A percentile compares a stretch with the other conserved stretches of the same genome.
These are phyloP conservation scores for Macrotus californicus DNA, from an alignment of 2,113 vertebrate species.

Conservation along the genomic window DNA sequence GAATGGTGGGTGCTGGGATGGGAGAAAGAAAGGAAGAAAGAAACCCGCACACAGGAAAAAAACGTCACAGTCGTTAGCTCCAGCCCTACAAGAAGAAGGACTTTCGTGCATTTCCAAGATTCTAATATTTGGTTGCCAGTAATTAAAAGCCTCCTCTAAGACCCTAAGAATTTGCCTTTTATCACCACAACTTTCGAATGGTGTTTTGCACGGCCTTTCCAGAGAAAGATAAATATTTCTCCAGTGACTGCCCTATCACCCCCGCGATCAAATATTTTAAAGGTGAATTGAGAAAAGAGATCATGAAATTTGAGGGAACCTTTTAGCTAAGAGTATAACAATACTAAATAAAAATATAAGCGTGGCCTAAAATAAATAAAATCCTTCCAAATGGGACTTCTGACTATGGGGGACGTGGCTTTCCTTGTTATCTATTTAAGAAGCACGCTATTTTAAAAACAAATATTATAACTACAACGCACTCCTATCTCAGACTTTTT, in stretches of 20 bases:
- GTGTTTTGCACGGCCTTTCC: slow-evolving; percentile 57
- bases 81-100: slow-evolving; percentile 20
- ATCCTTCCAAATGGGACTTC: neutral
- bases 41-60: neutral
- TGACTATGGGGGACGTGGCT: neutral
- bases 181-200: slow-evolving; percentile 66
- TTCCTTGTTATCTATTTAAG: slow-evolving; percentile 33
- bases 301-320: slow-evolving; percentile 37
- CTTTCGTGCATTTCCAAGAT: slow-evolving; percentile 51
- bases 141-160: slow-evolving; percentile 40
- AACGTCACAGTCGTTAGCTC: slow-evolving; percentile 16
- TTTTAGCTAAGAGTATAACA: slow-evolving; percentile 44
- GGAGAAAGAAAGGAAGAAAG: neutral
- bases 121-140: slow-evolving; percentile 33
- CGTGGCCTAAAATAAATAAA: slow-evolving; percentile 30
- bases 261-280: slow-evolving; percentile 44
- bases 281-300: slow-evolving; percentile 32
- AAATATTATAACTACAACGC: neutral
- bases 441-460: slow-evolving; percentile 43
- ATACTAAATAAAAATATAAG: slow-evolving; percentile 23
- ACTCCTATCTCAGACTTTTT: neutral
- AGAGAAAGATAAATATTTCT: slow-evolving; percentile 53
- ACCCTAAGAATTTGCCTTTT: slow-evolving; percentile 68
- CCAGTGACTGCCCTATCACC: neutral
- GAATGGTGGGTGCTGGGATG: neutral